Percentiles rank a stretch among this genome's conserved stretches.
Conservation (phyloP, 2,113 vertebrate genomes). For the Thermophis baileyi region DNA sequence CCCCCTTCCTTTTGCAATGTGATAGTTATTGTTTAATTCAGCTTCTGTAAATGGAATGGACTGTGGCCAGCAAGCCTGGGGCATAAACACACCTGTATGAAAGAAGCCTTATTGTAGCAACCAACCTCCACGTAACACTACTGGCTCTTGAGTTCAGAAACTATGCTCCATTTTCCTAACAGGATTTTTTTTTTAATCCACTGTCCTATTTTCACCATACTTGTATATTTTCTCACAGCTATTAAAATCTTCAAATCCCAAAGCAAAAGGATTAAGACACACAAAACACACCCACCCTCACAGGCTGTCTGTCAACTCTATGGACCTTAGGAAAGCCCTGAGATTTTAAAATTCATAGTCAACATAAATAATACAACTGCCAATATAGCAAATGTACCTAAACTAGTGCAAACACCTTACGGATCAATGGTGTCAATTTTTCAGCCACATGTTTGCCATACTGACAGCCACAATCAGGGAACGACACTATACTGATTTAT, state of each 20-base stretch:
- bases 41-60: slow-evolving; percentile 95
- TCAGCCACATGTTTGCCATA: background rate
- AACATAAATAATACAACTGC: slow-evolving; percentile 57
- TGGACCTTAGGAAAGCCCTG: slow-evolving; percentile 43
- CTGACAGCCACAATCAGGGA: slow-evolving; percentile 14
- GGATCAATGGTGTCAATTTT: slow-evolving; percentile 9
- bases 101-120: slow-evolving; percentile 91
- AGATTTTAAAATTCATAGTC: slow-evolving; percentile 37
- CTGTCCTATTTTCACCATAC: slow-evolving; percentile 71
- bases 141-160: slow-evolving; percentile 74
- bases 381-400: slow-evolving; percentile 40
- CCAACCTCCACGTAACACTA: slow-evolving; percentile 82
- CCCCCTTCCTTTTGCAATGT: slow-evolving; percentile 81
- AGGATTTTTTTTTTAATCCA: slow-evolving; percentile 66
- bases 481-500: slow-evolving; percentile 1
- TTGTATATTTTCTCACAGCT: slow-evolving; percentile 68
- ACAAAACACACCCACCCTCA: slow-evolving; percentile 40
- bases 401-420: slow-evolving; percentile 20
- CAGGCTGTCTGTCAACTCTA: slow-evolving; percentile 42
- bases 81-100: slow-evolving; percentile 99
- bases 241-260: slow-evolving; percentile 69
- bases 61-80: slow-evolving; percentile 93
- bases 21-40: slow-evolving; percentile 99
- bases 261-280: slow-evolving; percentile 54
- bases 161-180: slow-evolving; percentile 73